A percentile compares a stretch with the other conserved stretches of the same genome.
phyloP scores from a whole-genome alignment of 2,888 invertebrate genomes.

The Heterodera filipjevi region DNA sequence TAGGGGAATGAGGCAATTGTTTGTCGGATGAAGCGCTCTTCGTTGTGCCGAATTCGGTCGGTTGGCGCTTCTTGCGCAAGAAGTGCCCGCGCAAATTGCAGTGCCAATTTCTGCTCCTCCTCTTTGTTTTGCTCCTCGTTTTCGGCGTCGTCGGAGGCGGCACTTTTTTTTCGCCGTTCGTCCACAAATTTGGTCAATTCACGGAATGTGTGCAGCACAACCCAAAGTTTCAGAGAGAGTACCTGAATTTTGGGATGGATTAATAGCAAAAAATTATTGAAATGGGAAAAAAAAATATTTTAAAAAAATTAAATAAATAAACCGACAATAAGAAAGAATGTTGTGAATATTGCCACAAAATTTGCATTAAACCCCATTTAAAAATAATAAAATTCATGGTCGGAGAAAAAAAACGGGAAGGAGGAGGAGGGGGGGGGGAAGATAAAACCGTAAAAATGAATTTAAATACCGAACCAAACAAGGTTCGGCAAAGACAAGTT shows the following conservation, averaged over 20 bases:
- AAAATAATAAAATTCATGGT: too few species aligned
- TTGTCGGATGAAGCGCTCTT: conserved; percentile 79
- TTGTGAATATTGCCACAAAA: too few species aligned
- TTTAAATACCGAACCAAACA: too few species aligned
- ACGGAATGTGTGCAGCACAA: conserved; percentile 56
- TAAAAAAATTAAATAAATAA: too few species aligned
- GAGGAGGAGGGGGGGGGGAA: too few species aligned
- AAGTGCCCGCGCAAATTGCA: conserved; percentile 35
- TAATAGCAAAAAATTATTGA: background rate
- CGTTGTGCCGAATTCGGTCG: conserved; percentile 65
- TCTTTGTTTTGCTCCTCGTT: background rate
- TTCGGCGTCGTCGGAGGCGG: background rate
- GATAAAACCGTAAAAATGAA: too few species aligned
- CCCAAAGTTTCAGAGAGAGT: conserved; percentile 64
- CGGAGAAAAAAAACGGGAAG: too few species aligned
- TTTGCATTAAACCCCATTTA: too few species aligned
- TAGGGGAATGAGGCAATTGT: conserved; percentile 87
- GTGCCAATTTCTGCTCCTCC: conserved; percentile 24
- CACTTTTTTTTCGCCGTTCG: conserved; percentile 25
- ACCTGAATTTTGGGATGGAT: conserved; percentile 46
- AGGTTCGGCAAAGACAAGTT: too few species aligned
- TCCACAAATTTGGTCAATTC: conserved; percentile 57
- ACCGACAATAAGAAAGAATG: too few species aligned
- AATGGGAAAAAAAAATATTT: conserved; percentile 15
- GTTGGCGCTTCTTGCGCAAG: conserved; percentile 28